phyloP scores from a whole-genome alignment of 2,797 vertebrate species.

The Choloepus didactylus region DNA sequence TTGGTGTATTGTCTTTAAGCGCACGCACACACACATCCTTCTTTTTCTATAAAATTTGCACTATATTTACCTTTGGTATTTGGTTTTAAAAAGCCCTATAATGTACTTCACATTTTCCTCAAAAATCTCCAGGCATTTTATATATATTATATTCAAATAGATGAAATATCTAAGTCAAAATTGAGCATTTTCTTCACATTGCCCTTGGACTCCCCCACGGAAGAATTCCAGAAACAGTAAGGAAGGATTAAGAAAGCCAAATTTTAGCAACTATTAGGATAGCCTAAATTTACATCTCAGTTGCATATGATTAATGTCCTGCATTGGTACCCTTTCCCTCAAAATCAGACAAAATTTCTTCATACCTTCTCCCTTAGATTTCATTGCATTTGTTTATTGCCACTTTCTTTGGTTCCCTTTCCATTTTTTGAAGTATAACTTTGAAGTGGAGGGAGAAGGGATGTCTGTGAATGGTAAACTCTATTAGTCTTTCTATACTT shows the following conservation, averaged over 20 bases:
- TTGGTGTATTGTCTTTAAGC: not conserved
- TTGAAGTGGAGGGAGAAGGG: not conserved
- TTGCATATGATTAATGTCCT: not conserved
- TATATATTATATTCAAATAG: not conserved
- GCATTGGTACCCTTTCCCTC: not conserved
- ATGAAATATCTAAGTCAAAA: not conserved
- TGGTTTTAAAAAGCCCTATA: constrained; percentile 12
- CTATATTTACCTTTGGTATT: not conserved
- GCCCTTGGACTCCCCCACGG: not conserved
- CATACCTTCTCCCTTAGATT: not conserved
- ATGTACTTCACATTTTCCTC: not conserved
- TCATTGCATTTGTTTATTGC: not conserved
- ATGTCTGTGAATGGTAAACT: not conserved
- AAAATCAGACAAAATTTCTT: not conserved
- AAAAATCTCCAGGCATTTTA: not conserved
- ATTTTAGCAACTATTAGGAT: not conserved
- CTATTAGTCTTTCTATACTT: not conserved
- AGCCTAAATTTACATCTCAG: not conserved
- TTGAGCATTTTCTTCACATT: not conserved
- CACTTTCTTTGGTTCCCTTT: not conserved
- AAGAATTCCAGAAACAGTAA: not conserved
- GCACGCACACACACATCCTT: not conserved
- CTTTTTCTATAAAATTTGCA: not conserved
- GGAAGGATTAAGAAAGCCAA: not conserved
- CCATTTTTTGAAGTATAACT: not conserved